Evolutionary conservation across 2,888 invertebrate species (phyloP), one percentile per base, ranked within the genome.

Genomic region (Xanthorhoe spadicearia): DNA sequence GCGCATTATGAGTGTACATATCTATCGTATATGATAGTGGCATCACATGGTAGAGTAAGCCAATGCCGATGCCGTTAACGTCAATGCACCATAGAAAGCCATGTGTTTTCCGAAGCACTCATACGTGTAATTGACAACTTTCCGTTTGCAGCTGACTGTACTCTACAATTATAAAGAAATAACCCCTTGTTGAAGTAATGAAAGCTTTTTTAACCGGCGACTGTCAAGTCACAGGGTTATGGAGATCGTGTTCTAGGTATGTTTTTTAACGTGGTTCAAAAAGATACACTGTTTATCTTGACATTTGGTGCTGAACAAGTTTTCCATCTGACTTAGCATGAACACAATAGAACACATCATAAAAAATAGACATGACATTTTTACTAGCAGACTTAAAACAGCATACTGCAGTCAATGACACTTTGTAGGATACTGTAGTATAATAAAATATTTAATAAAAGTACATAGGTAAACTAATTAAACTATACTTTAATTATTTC

Each of bases 61-160:
- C 60, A 17, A 71, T n/a, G n/a, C 61, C 32, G 32, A 63, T 72
- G 76, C 71, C 74, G 71, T 77, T 70, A 73, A 17, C 71, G 71
- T 75, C 73, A 73, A 77, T 80, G 76, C 74, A 73, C 74, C 74
- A 76, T 82, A 82, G 84, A 85, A 86, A 86, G 85, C 74, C 69
- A 69, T 79, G 75, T 77, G 75, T 78, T 84, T 84, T 79, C 75
- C 77, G 73, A 75, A 66, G 84, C 88, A 84, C 83, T 88, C 85
- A 81, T 74, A 83, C 87, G 86, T 87, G 83, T 86, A 86, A 87
- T 86, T 81, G 82, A 73, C 74, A 75, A 81, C 88, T 90, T 90
- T 89, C 88, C 80, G 61, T 61, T 54, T 50, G 49, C 52, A 13
- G 57, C 28, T 59, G 49, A 62, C 19, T 62, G 57, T 54, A 62